phyloP scores from a whole-genome alignment of 2,888 invertebrate species.

The Parnassius glacialis region DNA sequence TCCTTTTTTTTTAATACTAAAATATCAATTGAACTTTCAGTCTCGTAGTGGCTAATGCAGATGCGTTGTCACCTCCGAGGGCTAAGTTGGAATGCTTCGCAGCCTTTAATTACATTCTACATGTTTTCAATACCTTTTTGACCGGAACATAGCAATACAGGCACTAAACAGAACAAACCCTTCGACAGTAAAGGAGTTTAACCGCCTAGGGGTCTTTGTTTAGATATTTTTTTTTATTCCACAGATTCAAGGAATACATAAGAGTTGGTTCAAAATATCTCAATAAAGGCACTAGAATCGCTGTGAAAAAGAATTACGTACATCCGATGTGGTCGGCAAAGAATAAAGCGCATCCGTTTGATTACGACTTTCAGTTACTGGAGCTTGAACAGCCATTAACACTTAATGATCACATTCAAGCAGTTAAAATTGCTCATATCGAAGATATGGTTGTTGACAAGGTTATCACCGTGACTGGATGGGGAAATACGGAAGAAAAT shows the following conservation, averaged over 20 bases:
- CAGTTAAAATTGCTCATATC: slow-evolving; percentile 63
- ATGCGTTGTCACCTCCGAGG: no score
- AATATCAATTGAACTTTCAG: no score
- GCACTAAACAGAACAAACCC: no score
- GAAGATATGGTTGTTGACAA: slow-evolving; percentile 70
- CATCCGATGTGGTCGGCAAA: slow-evolving; percentile 59
- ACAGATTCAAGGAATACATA: slow-evolving; percentile 59
- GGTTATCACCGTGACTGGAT: slow-evolving; percentile 66
- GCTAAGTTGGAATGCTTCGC: no score
- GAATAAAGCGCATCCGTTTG: slow-evolving; percentile 65
- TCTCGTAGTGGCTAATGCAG: no score
- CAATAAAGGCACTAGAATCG: slow-evolving; percentile 45
- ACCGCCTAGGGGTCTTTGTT: no score
- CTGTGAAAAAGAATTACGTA: slow-evolving; percentile 44
- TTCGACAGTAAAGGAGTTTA: no score
- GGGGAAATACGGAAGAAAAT: slow-evolving; percentile 62
- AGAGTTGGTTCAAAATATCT: slow-evolving; percentile 61
- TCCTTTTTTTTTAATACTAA: no score
- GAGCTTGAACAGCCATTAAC: slow-evolving; percentile 52
- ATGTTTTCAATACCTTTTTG: no score
- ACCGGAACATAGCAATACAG: no score
- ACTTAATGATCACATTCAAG: slow-evolving; percentile 55
- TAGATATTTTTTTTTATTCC: slow-evolving; percentile 1
- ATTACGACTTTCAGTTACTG: slow-evolving; percentile 67
- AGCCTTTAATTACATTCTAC: no score